A percentile compares a stretch with the other conserved stretches of the same genome.
Conservation (phyloP, 1,140 invertebrate genomes). For the Drosophila carrolli region DNA sequence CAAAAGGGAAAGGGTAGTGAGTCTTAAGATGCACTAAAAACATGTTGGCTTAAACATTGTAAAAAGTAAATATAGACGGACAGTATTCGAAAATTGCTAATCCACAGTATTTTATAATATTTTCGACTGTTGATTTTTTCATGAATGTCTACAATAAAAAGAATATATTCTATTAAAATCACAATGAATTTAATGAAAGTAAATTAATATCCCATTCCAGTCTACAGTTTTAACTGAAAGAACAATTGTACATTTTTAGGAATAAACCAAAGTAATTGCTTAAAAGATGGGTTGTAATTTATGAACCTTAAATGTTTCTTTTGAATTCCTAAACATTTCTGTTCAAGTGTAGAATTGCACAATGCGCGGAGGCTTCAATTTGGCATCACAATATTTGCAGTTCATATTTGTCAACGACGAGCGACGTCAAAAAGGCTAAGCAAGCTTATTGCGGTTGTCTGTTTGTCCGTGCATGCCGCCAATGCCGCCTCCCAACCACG, state of each 20-base stretch:
- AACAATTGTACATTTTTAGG: too few species aligned
- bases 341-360: constrained; percentile 12
- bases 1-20: constrained; percentile 36
- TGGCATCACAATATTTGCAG: constrained; percentile 76
- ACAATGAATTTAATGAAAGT: neutral
- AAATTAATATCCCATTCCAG: too few species aligned
- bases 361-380: constrained; percentile 63
- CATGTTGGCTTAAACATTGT: neutral
- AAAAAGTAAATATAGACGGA: neutral
- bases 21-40: neutral
- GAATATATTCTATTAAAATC: neutral
- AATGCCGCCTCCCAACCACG: neutral
- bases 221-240: too few species aligned
- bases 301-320: neutral
- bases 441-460: constrained; percentile 78
- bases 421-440: constrained; percentile 77
- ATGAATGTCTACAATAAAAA: too few species aligned
- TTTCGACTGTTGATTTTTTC: too few species aligned
- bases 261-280: too few species aligned
- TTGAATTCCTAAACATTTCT: neutral
- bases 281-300: neutral
- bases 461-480: constrained; percentile 52
- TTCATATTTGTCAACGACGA: constrained; percentile 72
- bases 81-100: too few species aligned
- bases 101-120: too few species aligned